Base-by-base conservation (phyloP, 2,888 invertebrate species). In the Mongoloraphidia duomilia region DNA sequence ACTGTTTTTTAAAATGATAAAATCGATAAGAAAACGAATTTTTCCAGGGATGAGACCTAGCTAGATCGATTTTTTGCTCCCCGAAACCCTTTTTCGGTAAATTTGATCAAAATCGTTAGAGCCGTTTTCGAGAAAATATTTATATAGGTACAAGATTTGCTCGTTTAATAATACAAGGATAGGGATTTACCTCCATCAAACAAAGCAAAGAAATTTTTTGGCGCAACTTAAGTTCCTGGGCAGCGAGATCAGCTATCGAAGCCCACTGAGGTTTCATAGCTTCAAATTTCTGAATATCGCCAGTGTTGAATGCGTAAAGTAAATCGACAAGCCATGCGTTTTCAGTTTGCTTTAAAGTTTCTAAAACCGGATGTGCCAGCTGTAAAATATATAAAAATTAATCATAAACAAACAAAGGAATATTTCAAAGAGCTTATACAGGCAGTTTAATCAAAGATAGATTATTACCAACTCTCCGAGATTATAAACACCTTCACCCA, bases 401-500 rank as follows among this genome's bases (percentile, higher is more conserved):
- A 36, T 33, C 9, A 17, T 17, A 26, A 14, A 9, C 8, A 14
- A 42, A 17, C 11, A 42, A 42, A n/a, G n/a, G n/a, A n/a, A 42
- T 14, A n/a, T 9, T 42, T 42, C 26, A 26, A 41, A 3, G 14
- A 38, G 5, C 38, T 4, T 38, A n/a, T n/a, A 38, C 3, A 4
- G 1, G 3, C 4, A 54, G 6, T 33, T 34, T 40, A 39, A 37
- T n/a, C 12, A 44, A 43, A 35, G 11, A 43, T 14, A 11, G 8
- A 6, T 17, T 58, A 65, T 66, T 59, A 85, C 84, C 67, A 99
- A 72, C 67, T 98, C 98, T 0, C 95, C 97, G 57, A 98, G 81
- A 65, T 98, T 98, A 66, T 96, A 98, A 14, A 99, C 90, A 17
- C 87, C 89, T 59, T 93, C 89, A 1, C 95, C 97, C 2, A 97